Base-by-base conservation (phyloP, 2,888 invertebrate species). In the Tryphoninae sp. region DNA sequence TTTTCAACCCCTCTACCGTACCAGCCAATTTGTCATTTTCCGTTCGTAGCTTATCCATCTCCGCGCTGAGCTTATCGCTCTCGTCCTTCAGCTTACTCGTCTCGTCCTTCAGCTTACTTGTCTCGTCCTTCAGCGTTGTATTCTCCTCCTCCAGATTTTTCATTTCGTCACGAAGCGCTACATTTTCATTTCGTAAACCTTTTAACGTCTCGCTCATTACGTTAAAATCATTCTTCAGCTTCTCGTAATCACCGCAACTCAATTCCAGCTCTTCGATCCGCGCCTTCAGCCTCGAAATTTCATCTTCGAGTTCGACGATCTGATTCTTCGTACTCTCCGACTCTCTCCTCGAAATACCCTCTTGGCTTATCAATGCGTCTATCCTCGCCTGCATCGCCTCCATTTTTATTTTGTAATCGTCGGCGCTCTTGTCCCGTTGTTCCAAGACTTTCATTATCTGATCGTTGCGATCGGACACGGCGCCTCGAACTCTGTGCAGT, bases 361-460 rank as follows among this genome's bases (percentile, higher is more conserved):
- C 87, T 16, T 85, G 83, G 6, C 73, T 83, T 6, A 84, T 64
- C 26, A 85, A 49, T 2, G 84, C 85, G 33, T 87, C 86, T 3
- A 88, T 78, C 53, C 75, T 86, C 6, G 65, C 84, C 72, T 88
- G 86, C 77, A 86, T 78, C 0, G 72, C 86, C 11, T 68, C 71
- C 55, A 83, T 22, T 68, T 85, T 86, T 1, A 69, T 72, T 2
- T 13, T 71, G 22, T 53, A 79, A 2, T 86, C 85, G 2, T 67
- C 51, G 23, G 81, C 82, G 16, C 62, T 45, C 59, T 76, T 84
- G 23, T 84, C 85, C 40, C 83, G 86, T 62, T 86, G 76, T 69
- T 88, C 87, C 33, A 88, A 71, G 40, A 88, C 62, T 61, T 84
- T 45, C 1, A 83, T 84, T 64, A 90, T 87, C 55, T 88, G 86